A percentile compares a stretch with the other conserved stretches of the same genome.
Evolutionary conservation across 1,140 invertebrate genomes (phyloP).

Genomic region (Diachasma alloeum): DNA sequence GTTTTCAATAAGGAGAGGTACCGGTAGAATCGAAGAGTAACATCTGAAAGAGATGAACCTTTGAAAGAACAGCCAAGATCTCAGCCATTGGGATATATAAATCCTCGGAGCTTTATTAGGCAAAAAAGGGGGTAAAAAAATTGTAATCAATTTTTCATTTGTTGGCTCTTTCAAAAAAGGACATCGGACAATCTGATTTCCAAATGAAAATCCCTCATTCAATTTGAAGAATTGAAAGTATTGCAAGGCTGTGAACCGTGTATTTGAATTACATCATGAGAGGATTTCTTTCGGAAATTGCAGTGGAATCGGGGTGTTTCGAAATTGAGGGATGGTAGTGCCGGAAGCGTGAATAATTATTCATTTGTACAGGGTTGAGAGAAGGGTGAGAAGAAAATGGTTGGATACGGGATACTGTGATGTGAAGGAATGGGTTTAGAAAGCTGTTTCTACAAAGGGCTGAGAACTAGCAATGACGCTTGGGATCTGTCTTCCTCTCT

Average conservation of each 20-base stretch:
- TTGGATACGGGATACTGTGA: background rate
- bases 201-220: background rate
- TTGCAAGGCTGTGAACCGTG: too few relatives aligned
- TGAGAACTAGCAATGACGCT: background rate
- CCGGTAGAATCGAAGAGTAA: background rate
- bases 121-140: background rate
- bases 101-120: background rate
- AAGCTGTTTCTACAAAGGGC: background rate
- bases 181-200: background rate
- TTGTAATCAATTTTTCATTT: background rate
- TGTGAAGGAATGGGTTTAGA: background rate
- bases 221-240: too few relatives aligned
- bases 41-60: constrained; percentile 3
- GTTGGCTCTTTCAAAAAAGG: background rate
- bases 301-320: background rate
- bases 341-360: constrained; percentile 16
- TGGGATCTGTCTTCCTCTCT: background rate
- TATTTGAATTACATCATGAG: background rate
- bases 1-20: constrained; percentile 13
- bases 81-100: background rate
- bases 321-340: background rate
- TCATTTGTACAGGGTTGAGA: background rate
- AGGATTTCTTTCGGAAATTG: background rate
- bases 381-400: background rate
- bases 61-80: background rate